A percentile compares a stretch with the other conserved stretches of the same genome.
These are phyloP conservation scores for Himantopus leucocephalus DNA, from an alignment of 2,113 vertebrate species.

Conservation along the genomic window DNA sequence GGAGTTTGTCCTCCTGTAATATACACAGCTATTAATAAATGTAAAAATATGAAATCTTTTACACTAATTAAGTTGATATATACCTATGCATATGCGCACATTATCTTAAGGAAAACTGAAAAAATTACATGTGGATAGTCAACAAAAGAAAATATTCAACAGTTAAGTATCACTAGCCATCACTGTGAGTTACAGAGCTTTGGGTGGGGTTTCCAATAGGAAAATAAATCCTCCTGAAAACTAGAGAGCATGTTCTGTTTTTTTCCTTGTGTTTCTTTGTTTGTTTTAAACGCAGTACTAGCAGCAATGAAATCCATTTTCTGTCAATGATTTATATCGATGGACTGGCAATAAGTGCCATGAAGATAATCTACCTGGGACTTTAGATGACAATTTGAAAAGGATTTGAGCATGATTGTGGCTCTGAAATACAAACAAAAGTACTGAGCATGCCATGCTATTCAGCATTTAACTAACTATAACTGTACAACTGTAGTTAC, in stretches of 20 bases:
- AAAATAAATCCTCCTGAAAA: neutral
- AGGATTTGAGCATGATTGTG: neutral
- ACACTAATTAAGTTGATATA: neutral
- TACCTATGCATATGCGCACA: fast-evolving
- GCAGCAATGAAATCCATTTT: neutral
- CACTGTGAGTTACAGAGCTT: neutral
- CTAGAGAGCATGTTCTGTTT: neutral
- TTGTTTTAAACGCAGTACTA: neutral
- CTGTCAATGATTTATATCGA: neutral
- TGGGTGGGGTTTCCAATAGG: neutral
- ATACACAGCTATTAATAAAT: neutral
- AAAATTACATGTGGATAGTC: neutral
- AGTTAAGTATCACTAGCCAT: neutral
- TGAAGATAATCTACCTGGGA: neutral
- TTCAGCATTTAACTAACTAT: neutral
- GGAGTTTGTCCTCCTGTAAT: slow-evolving; percentile 92
- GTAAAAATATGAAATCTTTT: neutral
- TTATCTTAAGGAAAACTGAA: neutral
- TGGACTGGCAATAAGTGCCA: neutral
- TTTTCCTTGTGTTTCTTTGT: neutral
- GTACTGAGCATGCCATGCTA: neutral
- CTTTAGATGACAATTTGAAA: neutral
- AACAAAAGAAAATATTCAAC: neutral
- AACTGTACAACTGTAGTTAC: neutral
- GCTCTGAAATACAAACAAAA: neutral